Conservation (phyloP, 2,888 invertebrate species). For the Rotaria macrura region DNA sequence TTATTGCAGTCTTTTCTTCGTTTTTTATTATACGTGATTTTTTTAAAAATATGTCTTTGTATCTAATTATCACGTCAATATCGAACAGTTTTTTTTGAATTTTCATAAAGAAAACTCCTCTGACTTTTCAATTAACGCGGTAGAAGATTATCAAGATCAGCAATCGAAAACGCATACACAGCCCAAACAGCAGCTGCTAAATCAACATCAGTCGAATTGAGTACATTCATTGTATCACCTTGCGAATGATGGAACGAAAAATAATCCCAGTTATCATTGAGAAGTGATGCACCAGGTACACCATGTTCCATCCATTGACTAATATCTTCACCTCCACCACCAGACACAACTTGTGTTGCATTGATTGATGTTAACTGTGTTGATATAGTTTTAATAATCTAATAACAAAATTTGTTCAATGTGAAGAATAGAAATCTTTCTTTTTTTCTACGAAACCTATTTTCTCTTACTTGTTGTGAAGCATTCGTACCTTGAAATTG, state of each 20-base stretch:
- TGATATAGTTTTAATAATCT: slow-evolving; percentile 60
- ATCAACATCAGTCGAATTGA: slow-evolving; percentile 62
- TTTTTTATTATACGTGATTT: no score
- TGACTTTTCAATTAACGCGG: slow-evolving; percentile 38
- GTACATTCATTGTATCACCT: slow-evolving; percentile 67
- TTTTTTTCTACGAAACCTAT: neutral
- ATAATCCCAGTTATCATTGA: slow-evolving; percentile 62
- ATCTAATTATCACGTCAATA: no score
- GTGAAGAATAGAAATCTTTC: neutral
- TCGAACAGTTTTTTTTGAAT: no score
- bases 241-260: slow-evolving; percentile 68
- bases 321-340: slow-evolving; percentile 62
- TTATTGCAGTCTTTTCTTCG: no score
- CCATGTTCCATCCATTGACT: slow-evolving; percentile 57
- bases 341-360: slow-evolving; percentile 55
- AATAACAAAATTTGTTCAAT: neutral
- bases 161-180: slow-evolving; percentile 64
- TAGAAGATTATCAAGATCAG: slow-evolving; percentile 58
- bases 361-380: slow-evolving; percentile 60
- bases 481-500: slow-evolving; percentile 57
- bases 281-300: slow-evolving; percentile 62
- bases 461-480: slow-evolving; percentile 36
- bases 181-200: slow-evolving; percentile 68
- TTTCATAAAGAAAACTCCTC: no score
- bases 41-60: no score